A percentile compares a stretch with the other conserved stretches of the same genome.
phyloP scores from a whole-genome alignment of 2,113 vertebrate species.

The Pelecanus crispus region DNA sequence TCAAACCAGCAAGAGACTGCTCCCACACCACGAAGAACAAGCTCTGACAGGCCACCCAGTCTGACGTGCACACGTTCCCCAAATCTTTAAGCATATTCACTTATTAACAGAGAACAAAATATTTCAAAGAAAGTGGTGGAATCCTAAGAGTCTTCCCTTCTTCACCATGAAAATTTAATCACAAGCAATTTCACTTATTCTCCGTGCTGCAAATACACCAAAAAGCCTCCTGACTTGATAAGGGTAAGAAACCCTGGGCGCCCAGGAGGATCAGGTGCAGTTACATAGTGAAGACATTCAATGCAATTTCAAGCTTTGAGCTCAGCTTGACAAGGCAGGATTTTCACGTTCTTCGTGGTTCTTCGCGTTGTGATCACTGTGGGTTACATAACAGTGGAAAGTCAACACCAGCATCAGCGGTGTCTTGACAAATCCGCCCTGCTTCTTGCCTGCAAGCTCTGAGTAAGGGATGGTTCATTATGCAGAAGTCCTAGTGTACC shows the following conservation, averaged over 20 bases:
- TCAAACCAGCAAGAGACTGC: background rate
- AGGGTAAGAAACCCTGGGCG: background rate
- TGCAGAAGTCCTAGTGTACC: background rate
- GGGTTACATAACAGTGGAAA: constrained; percentile 12
- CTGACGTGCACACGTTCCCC: background rate
- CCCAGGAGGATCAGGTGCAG: constrained; percentile 10
- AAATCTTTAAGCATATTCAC: constrained; percentile 21
- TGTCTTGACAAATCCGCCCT: background rate
- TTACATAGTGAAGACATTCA: background rate
- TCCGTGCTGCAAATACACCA: constrained; percentile 20
- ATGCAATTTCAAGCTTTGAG: constrained; percentile 12
- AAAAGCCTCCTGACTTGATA: background rate
- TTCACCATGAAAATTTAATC: constrained; percentile 52
- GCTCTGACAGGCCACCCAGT: background rate
- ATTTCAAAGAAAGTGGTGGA: constrained; percentile 35
- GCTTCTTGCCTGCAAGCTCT: background rate
- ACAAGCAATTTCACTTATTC: constrained; percentile 45
- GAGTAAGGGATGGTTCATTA: constrained; percentile 1
- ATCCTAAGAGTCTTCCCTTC: constrained; percentile 37
- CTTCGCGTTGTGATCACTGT: constrained; percentile 6
- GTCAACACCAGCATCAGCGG: background rate
- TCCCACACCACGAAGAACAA: background rate
- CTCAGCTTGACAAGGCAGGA: background rate
- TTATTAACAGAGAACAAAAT: constrained; percentile 47
- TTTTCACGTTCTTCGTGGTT: background rate